Evolutionary conservation across 2,888 invertebrate genomes (phyloP), one percentile per base, ranked within the genome.

Genomic region (Dicycla oo): DNA sequence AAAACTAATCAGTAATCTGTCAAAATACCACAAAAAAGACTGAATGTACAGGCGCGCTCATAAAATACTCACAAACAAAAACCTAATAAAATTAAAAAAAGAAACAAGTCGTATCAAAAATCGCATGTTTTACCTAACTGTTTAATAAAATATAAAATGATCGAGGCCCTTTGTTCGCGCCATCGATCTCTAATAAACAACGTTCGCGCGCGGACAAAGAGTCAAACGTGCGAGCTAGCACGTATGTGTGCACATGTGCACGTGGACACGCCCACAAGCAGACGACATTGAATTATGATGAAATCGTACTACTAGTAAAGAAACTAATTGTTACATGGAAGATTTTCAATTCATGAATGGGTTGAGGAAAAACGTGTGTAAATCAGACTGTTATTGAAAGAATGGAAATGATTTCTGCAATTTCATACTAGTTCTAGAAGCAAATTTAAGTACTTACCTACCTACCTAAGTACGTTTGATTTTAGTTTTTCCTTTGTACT

Each of bases 161-260:
- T 79, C 54, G 54, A 30, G 62, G 51, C 56, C 66, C 81, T 86
- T 86, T 84, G 83, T 85, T 86, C n/a, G n/a, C n/a, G n/a, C n/a
- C n/a, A n/a, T n/a, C n/a, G n/a, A n/a, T n/a, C n/a, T n/a, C n/a
- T n/a, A n/a, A n/a, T n/a, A n/a, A n/a, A n/a, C n/a, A n/a, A n/a
- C n/a, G 34, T 34, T 34, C 34, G 34, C 75, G 63, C 49, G 45
- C 45, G 78, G 73, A 85, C 85, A 86, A 86, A 86, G 87, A 81
- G 79, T 69, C 47, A 57, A 72, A 83, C 86, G 79, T 81, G 86
- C 75, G 71, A 51, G 7, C 1, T 69, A 84, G 84, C 87, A 87
- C 87, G 86, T 86, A 83, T 74, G 57, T 80, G 80, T 71, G 73
- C 70, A 18, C 70, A 70, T 47, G 68, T 79, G 74, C 81, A 83